These are phyloP conservation scores for Orthosia gothica DNA, from an alignment of 2,888 invertebrate species.

Conservation along the genomic window DNA sequence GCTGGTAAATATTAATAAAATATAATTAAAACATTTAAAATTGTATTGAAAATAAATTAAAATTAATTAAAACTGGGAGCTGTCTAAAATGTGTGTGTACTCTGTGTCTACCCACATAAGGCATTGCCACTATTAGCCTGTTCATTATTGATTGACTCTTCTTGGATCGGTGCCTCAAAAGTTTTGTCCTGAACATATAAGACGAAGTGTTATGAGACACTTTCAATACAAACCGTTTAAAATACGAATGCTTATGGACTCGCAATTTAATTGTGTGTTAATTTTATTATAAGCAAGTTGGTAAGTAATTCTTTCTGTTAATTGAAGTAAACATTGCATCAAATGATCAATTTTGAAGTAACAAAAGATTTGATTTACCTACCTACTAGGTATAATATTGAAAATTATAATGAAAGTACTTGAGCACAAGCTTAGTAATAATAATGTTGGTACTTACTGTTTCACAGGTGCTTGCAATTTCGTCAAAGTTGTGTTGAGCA, in stretches of 20 bases:
- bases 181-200: slow-evolving; percentile 2
- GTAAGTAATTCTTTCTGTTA: not conserved
- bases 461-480: slow-evolving; percentile 30
- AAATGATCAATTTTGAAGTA: slow-evolving; percentile 17
- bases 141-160: slow-evolving; percentile 35
- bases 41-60: too few relatives aligned
- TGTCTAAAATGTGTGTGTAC: too few relatives aligned
- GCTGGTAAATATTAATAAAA: too few relatives aligned
- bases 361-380: slow-evolving; percentile 9
- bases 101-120: too few relatives aligned
- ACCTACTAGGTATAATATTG: not conserved
- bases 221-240: not conserved
- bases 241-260: slow-evolving; percentile 2
- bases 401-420: not conserved
- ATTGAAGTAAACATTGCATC: not conserved
- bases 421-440: not conserved
- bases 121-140: slow-evolving; percentile 39
- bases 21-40: too few relatives aligned
- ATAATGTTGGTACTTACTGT: not conserved
- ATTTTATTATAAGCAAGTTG: slow-evolving; percentile 2
- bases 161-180: slow-evolving; percentile 22
- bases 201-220: not conserved
- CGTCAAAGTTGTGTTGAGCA: slow-evolving; percentile 40
- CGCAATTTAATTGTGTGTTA: not conserved
- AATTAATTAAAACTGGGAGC: too few relatives aligned